phyloP scores from a whole-genome alignment of 2,888 invertebrate genomes.

The Drosophila recens region DNA sequence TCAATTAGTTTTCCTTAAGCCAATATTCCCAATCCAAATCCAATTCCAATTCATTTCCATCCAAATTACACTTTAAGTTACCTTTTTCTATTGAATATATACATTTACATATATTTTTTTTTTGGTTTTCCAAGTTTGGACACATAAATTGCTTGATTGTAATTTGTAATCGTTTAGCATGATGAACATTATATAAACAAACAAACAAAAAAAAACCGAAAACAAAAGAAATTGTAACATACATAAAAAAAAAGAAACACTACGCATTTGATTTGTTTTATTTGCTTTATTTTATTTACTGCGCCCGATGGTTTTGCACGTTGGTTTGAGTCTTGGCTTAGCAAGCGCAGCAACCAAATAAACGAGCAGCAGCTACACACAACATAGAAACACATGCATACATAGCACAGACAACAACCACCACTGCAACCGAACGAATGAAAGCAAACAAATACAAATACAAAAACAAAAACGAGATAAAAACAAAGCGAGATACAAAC shows the following conservation, averaged over 20 bases:
- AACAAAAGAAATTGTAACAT: conserved; percentile 42
- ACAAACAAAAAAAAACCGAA: conserved; percentile 13
- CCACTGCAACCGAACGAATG: conserved; percentile 73
- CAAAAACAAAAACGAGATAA: conserved; percentile 2
- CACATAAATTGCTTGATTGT: conserved; percentile 31
- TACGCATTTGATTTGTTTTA: conserved; percentile 26
- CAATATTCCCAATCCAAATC: conserved; percentile 27
- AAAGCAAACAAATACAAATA: conserved; percentile 28
- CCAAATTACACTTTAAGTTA: conserved; percentile 38
- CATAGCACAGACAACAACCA: conserved; percentile 72
- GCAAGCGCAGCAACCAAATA: conserved; percentile 42
- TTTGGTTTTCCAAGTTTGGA: conserved; percentile 21
- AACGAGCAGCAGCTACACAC: conserved; percentile 28
- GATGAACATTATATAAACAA: conserved; percentile 12
- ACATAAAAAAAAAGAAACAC: conserved; percentile 23
- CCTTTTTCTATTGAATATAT: conserved; percentile 14
- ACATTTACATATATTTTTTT: conserved; percentile 3
- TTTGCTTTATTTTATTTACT: conserved; percentile 23
- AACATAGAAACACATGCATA: conserved; percentile 33
- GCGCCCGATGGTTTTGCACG: conserved; percentile 32
- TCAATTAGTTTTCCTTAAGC: conserved; percentile 23
- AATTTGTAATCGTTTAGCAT: conserved; percentile 31
- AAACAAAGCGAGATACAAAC: conserved; percentile 3
- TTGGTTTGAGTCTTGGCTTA: conserved; percentile 47
- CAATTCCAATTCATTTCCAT: conserved; percentile 13